These are phyloP conservation scores for Tenthredo amoena DNA, from an alignment of 2,888 invertebrate genomes.

Conservation along the genomic window DNA sequence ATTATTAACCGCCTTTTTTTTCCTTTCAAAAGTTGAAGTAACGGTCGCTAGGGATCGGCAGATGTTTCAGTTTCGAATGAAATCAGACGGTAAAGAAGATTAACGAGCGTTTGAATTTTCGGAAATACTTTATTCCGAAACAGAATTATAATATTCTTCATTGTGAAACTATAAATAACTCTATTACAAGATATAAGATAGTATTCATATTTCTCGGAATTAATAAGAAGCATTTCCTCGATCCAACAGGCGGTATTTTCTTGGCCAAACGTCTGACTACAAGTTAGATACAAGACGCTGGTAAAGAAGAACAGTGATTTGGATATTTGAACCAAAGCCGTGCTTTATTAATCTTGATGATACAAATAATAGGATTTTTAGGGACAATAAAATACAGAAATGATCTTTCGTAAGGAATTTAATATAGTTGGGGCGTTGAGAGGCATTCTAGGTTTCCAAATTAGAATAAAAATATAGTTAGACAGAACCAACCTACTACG, in stretches of 20 bases:
- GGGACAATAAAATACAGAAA: not conserved
- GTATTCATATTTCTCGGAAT: not conserved
- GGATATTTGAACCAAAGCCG: not conserved
- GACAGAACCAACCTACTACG: not conserved
- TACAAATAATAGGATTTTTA: not conserved
- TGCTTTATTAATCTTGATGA: not conserved
- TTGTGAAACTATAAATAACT: not conserved
- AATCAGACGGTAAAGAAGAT: not conserved
- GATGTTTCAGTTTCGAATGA: not conserved
- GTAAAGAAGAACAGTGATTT: not conserved
- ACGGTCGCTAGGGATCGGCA: slow-evolving; percentile 30
- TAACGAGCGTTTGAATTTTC: not conserved
- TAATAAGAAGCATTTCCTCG: too few relatives aligned
- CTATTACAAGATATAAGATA: not conserved
- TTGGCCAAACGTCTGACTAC: not conserved
- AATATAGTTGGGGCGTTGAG: not conserved
- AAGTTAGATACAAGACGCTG: not conserved
- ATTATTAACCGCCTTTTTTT: not conserved
- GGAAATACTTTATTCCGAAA: not conserved
- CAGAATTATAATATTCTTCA: not conserved
- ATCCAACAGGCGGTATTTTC: not conserved
- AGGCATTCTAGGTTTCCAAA: not conserved
- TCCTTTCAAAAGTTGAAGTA: not conserved
- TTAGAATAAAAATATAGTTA: not conserved
- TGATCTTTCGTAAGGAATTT: not conserved